A percentile compares a stretch with the other conserved stretches of the same genome.
phyloP scores from a whole-genome alignment of 1,140 invertebrate genomes.

The Procambarus virginalis region DNA sequence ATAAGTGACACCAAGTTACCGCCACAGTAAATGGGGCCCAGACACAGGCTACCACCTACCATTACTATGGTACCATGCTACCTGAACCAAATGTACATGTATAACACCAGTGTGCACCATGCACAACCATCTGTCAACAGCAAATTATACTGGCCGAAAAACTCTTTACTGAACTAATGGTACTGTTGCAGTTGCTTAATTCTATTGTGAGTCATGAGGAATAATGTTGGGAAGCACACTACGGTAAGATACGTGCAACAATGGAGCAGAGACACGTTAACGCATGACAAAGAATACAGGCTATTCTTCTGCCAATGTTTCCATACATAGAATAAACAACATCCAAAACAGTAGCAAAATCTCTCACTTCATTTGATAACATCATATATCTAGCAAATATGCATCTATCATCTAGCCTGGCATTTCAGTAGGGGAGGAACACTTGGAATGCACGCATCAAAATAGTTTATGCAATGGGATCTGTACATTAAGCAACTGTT shows the following conservation, averaged over 20 bases:
- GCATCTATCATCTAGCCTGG: slow-evolving; percentile 45
- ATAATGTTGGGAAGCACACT: slow-evolving; percentile 61
- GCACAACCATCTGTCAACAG: slow-evolving; percentile 57
- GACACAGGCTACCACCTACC: slow-evolving; percentile 1
- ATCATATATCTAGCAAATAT: slow-evolving; percentile 42
- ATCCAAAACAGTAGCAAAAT: slow-evolving; percentile 56
- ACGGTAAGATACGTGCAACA: slow-evolving; percentile 39
- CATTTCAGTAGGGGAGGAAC: slow-evolving; percentile 49
- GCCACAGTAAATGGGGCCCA: slow-evolving; percentile 51
- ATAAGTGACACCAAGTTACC: slow-evolving; percentile 45
- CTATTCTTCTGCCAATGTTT: slow-evolving; percentile 4
- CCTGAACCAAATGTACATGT: slow-evolving; percentile 53
- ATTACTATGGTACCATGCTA: slow-evolving; percentile 19
- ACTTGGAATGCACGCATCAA: slow-evolving; percentile 60
- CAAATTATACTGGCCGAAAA: slow-evolving; percentile 60
- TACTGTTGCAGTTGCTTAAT: slow-evolving; percentile 58
- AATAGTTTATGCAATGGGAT: slow-evolving; percentile 25
- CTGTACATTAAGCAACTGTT: slow-evolving; percentile 50
- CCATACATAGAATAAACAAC: slow-evolving; percentile 56
- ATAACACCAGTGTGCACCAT: slow-evolving; percentile 56
- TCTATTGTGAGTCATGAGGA: slow-evolving; percentile 54
- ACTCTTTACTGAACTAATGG: slow-evolving; percentile 62
- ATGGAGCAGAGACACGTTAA: slow-evolving; percentile 33
- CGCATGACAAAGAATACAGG: not conserved
- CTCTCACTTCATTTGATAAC: slow-evolving; percentile 27